Conservation (phyloP, 2,888 invertebrate genomes). For the Trichopoda pennipes region DNA sequence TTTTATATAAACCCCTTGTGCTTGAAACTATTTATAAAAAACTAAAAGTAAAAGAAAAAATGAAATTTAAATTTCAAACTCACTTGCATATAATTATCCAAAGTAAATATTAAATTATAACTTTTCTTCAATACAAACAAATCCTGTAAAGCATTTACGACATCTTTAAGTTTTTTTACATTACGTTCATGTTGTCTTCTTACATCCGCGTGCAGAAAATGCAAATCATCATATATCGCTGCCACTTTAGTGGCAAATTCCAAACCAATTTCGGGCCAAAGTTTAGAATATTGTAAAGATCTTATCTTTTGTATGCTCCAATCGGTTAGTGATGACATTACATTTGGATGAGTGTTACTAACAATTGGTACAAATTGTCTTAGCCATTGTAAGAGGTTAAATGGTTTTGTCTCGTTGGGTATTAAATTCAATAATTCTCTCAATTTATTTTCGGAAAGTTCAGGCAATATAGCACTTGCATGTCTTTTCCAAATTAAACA, state of each 20-base stretch:
- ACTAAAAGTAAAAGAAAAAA: too few species aligned
- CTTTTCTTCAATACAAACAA: constrained; percentile 77
- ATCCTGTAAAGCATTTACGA: constrained; percentile 78
- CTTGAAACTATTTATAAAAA: too few species aligned
- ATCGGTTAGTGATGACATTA: constrained; percentile 78
- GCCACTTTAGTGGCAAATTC: constrained; percentile 79
- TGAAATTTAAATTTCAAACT: constrained; percentile 7
- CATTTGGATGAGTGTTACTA: constrained; percentile 77
- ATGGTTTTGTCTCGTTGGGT: constrained; percentile 77
- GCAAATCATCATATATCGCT: constrained; percentile 78
- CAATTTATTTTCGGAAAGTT: constrained; percentile 75
- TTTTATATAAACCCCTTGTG: too few species aligned
- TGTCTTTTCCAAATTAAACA: constrained; percentile 80
- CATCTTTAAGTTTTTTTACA: constrained; percentile 75
- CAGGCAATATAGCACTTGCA: constrained; percentile 75
- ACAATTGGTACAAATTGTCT: constrained; percentile 79
- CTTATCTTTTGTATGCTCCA: constrained; percentile 79
- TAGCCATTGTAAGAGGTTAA: constrained; percentile 79
- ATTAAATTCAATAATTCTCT: constrained; percentile 76
- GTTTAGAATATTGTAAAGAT: constrained; percentile 77
- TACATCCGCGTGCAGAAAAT: constrained; percentile 79
- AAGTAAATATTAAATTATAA: constrained; percentile 78
- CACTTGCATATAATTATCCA: constrained; percentile 79
- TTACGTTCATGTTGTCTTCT: constrained; percentile 78
- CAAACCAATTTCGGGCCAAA: constrained; percentile 81